phyloP scores from a whole-genome alignment of 2,797 vertebrate species.

The Iguana delicatissima region DNA sequence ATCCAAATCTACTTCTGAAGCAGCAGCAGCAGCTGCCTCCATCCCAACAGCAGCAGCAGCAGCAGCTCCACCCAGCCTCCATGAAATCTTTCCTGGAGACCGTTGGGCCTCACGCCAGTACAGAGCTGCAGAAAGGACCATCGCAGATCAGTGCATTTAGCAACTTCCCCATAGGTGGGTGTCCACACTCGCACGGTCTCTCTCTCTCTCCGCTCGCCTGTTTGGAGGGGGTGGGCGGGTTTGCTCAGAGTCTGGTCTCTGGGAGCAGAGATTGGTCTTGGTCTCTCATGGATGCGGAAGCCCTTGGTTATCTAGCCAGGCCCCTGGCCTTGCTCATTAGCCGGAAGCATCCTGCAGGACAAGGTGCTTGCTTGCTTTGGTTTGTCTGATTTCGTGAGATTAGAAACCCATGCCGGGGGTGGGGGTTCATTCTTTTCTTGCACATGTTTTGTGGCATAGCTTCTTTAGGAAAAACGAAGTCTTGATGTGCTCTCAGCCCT shows the following conservation, averaged over 20 bases:
- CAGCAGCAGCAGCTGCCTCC: conserved; percentile 85
- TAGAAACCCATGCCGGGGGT: background rate
- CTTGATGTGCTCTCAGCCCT: too few relatives aligned
- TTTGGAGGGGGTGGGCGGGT: too few relatives aligned
- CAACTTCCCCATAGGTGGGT: conserved; percentile 96
- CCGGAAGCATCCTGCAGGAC: background rate
- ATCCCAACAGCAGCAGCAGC: conserved; percentile 79
- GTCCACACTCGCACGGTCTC: background rate
- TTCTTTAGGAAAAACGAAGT: too few relatives aligned
- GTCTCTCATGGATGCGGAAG: background rate
- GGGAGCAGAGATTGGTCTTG: background rate
- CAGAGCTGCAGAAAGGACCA: conserved; percentile 95
- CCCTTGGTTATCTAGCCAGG: background rate
- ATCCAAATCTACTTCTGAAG: conserved; percentile 91
- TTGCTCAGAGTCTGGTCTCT: background rate
- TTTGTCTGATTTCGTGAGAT: background rate
- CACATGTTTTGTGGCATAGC: too few relatives aligned
- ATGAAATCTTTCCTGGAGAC: conserved; percentile 93
- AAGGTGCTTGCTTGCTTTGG: background rate
- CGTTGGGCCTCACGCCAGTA: conserved; percentile 88
- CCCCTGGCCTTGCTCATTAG: too few relatives aligned
- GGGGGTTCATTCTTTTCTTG: too few relatives aligned
- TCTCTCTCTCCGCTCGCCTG: background rate
- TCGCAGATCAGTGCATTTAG: conserved; percentile 89
- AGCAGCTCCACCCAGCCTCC: conserved; percentile 86